These are phyloP conservation scores for Ploceus nigricollis DNA, from an alignment of 2,113 vertebrate genomes.

Conservation along the genomic window DNA sequence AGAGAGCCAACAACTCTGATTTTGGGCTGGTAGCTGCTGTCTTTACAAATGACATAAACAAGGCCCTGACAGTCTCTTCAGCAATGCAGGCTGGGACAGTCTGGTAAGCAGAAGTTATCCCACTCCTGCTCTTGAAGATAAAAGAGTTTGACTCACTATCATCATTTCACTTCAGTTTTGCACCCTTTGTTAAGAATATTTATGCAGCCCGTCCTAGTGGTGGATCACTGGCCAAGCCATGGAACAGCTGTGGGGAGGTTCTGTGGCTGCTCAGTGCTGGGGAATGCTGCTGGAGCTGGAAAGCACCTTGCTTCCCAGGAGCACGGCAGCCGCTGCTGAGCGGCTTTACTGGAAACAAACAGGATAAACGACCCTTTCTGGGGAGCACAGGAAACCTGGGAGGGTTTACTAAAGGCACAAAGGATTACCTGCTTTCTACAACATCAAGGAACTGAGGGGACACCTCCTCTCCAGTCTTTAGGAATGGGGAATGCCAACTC, in stretches of 20 bases:
- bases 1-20: constrained; percentile 93
- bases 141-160: background rate
- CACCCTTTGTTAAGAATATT: background rate
- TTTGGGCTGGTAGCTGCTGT: constrained; percentile 93
- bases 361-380: background rate
- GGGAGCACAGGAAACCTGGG: background rate
- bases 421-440: background rate
- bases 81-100: constrained; percentile 97
- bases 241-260: background rate
- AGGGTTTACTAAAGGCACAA: background rate
- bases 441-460: background rate
- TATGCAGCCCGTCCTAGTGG: background rate
- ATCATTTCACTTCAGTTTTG: background rate
- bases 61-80: constrained; percentile 91
- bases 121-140: background rate
- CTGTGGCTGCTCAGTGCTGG: background rate
- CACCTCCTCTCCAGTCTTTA: background rate
- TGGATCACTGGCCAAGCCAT: background rate
- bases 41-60: constrained; percentile 96
- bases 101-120: constrained; percentile 77
- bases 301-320: background rate
- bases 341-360: background rate
- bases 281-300: background rate
- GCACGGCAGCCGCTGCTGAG: background rate
- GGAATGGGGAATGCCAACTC: background rate